Base-by-base conservation (phyloP, 35 echinoderm and acorn worm species). In the Acanthaster planci region DNA sequence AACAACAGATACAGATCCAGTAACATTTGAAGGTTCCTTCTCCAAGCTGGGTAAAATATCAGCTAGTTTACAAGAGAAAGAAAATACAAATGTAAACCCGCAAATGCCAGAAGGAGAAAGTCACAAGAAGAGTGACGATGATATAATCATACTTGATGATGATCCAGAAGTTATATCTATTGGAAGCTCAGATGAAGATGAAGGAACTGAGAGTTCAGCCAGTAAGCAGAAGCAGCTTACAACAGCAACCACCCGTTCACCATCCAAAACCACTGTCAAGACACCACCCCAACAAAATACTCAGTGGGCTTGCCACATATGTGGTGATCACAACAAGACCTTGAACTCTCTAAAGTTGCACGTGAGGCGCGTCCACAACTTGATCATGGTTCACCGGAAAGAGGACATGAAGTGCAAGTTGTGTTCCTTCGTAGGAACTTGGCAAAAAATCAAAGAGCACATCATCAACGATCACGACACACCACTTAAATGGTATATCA, bases 381-480 rank as follows among this genome's bases (percentile, higher is more conserved):
- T 72, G 34, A 72, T 72, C 34, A 72, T 72, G 64, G 23, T 72
- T 34, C 64, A 72, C 64, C 2, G 64, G 34, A 72, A 72, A 26
- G 64, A 72, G 34, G 64, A 72, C 10, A 72, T 72, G 64, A 72
- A 72, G 34, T 72, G 64, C 23, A 72, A 72, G 30, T 14, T 72
- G 64, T 72, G 64, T 72, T 72, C 64, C 29, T 72, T 72, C 26
- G 9, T 26, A 31, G 64, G 64, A 34, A 72, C 64, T 1, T 72
- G 64, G 64, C 64, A 72, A 34, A 72, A 72, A 26, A 72, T 72
- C 34, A 72, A 72, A 72, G 64, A 72, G 64, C 64, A 72, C 15
- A 72, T 72, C 22, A 72, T 72, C 34, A 72, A 72, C 10, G 64
- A 72, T 26, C 64, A 72, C 64, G 26, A 72, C 3, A 72, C 64